phyloP scores from a whole-genome alignment of 1,140 invertebrate genomes.

The Calosoma granatense region DNA sequence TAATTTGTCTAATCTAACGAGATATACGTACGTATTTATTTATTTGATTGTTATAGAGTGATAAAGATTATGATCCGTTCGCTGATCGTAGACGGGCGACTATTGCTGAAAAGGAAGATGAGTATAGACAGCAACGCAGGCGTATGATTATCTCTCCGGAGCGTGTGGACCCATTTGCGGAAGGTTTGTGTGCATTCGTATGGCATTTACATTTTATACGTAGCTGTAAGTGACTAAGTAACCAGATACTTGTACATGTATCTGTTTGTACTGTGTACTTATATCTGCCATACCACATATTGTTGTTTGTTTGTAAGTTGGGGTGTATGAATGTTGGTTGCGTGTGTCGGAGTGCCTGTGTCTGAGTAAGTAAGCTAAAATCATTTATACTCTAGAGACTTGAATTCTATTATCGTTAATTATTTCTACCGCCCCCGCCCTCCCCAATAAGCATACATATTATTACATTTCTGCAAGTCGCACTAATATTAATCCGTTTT shows the following conservation, averaged over 20 bases:
- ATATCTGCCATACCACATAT: too few relatives aligned
- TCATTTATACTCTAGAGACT: too few relatives aligned
- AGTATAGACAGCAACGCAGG: constrained; percentile 81
- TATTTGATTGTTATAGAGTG: constrained; percentile 48
- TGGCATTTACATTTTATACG: constrained; percentile 9
- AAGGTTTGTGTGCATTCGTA: constrained; percentile 59
- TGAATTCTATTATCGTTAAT: too few relatives aligned
- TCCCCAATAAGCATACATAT: neutral
- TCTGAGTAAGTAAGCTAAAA: too few relatives aligned
- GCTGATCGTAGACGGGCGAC: constrained; percentile 82
- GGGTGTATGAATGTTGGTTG: constrained; percentile 14
- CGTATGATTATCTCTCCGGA: constrained; percentile 93
- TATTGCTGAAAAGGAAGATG: constrained; percentile 93
- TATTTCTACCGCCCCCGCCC: too few relatives aligned
- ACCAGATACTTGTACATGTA: too few relatives aligned
- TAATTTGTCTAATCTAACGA: constrained; percentile 1
- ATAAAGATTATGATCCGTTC: constrained; percentile 93
- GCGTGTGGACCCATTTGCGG: constrained; percentile 91
- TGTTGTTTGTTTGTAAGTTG: neutral
- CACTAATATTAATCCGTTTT: constrained; percentile 10
- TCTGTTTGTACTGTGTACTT: too few relatives aligned
- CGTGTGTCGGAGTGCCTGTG: constrained; percentile 3
- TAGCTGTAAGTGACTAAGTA: constrained; percentile 3
- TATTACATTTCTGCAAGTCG: neutral
- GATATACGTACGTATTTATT: constrained; percentile 4